Conservation (phyloP, 2,888 invertebrate genomes). For the Drosophila mayaguana region DNA sequence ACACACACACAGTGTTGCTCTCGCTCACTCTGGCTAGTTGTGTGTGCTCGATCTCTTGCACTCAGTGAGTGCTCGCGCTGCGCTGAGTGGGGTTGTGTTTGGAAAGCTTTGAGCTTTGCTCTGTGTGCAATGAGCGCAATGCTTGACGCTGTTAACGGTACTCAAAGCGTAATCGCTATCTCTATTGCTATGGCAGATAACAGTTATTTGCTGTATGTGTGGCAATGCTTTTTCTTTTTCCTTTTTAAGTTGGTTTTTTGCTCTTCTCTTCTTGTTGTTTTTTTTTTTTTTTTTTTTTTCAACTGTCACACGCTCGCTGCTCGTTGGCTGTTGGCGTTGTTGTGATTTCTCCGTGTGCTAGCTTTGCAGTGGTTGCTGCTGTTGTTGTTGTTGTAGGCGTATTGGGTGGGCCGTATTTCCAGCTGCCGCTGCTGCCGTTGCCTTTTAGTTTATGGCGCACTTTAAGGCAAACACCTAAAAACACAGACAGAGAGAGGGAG, state of each 20-base stretch:
- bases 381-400: constrained; percentile 63
- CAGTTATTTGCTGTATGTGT: constrained; percentile 60
- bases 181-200: constrained; percentile 56
- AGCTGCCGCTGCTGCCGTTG: constrained; percentile 52
- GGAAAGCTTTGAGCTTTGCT: constrained; percentile 51
- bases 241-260: constrained; percentile 15
- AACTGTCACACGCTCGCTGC: constrained; percentile 46
- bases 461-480: constrained; percentile 80
- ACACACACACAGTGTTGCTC: neutral
- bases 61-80: constrained; percentile 24
- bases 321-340: constrained; percentile 41
- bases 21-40: constrained; percentile 3
- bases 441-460: constrained; percentile 76
- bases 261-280: neutral
- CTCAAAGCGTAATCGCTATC: constrained; percentile 63
- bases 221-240: constrained; percentile 58
- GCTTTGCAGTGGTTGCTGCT: constrained; percentile 22
- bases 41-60: constrained; percentile 38
- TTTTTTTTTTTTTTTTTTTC: constrained; percentile 20
- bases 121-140: constrained; percentile 61
- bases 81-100: constrained; percentile 33
- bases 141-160: constrained; percentile 55
- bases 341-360: constrained; percentile 66
- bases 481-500: constrained; percentile 16
- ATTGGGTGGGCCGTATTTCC: constrained; percentile 68